These are phyloP conservation scores for Macroglossus sobrinus DNA, from an alignment of 2,113 vertebrate genomes.

Conservation along the genomic window DNA sequence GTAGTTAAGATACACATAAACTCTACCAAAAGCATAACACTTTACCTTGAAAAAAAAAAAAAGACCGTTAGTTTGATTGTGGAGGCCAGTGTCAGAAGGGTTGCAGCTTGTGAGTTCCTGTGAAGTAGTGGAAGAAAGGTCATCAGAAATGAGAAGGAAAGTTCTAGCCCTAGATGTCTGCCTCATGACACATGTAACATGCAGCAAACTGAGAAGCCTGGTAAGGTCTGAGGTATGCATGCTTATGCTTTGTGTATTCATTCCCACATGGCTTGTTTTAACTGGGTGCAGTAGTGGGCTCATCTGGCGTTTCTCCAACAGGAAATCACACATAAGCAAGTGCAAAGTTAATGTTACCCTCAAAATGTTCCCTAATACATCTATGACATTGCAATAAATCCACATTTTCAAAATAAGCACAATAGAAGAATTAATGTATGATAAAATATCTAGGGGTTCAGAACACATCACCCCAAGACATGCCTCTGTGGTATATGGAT, in stretches of 20 bases:
- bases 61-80: background rate
- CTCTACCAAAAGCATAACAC: background rate
- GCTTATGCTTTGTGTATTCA: background rate
- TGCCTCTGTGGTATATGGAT: background rate
- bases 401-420: background rate
- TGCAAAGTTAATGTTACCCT: background rate
- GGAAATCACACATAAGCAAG: background rate
- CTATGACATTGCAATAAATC: background rate
- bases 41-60: background rate
- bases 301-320: background rate
- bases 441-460: background rate
- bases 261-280: background rate
- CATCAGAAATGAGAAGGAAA: background rate
- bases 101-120: background rate
- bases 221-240: background rate
- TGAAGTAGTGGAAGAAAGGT: background rate
- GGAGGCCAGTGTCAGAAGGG: background rate
- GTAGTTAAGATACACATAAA: background rate
- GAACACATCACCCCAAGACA: background rate
- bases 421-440: background rate
- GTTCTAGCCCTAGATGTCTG: background rate
- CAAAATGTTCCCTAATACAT: background rate
- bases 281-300: no score
- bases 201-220: background rate
- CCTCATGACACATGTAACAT: rapidly evolving